Percentiles rank a stretch among this genome's conserved stretches.
phyloP scores from a whole-genome alignment of 2,888 invertebrate genomes.

The Pyralis farinalis region DNA sequence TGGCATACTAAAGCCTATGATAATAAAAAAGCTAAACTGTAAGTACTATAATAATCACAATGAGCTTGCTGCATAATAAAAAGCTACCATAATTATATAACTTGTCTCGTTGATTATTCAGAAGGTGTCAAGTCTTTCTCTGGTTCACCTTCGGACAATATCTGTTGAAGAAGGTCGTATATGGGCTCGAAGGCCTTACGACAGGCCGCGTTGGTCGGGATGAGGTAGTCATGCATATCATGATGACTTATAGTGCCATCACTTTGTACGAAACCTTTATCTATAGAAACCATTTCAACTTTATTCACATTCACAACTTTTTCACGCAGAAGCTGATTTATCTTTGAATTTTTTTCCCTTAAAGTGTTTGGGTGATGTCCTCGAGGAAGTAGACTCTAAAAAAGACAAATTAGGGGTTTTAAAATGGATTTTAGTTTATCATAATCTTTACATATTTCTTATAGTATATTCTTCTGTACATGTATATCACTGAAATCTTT shows the following conservation, averaged over 20 bases:
- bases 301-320: slow-evolving; percentile 83
- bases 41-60: slow-evolving; percentile 74
- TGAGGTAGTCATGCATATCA: slow-evolving; percentile 96
- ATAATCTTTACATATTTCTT: no score
- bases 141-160: slow-evolving; percentile 87
- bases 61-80: slow-evolving; percentile 62
- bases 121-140: slow-evolving; percentile 88
- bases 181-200: slow-evolving; percentile 93
- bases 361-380: slow-evolving; percentile 92
- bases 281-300: slow-evolving; percentile 89
- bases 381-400: slow-evolving; percentile 92
- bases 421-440: no score
- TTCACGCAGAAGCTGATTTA: slow-evolving; percentile 87
- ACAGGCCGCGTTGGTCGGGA: slow-evolving; percentile 92
- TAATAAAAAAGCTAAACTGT: slow-evolving; percentile 73
- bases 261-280: slow-evolving; percentile 88
- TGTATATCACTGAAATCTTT: no score
- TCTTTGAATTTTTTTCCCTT: slow-evolving; percentile 87
- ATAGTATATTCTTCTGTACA: no score
- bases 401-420: slow-evolving; percentile 23
- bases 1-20: slow-evolving; percentile 52
- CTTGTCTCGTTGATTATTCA: slow-evolving; percentile 72
- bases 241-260: slow-evolving; percentile 92
- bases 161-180: slow-evolving; percentile 88
- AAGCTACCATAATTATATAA: slow-evolving; percentile 46